Conservation (phyloP, 2,888 invertebrate genomes). For the Cartodere bifasciata region DNA sequence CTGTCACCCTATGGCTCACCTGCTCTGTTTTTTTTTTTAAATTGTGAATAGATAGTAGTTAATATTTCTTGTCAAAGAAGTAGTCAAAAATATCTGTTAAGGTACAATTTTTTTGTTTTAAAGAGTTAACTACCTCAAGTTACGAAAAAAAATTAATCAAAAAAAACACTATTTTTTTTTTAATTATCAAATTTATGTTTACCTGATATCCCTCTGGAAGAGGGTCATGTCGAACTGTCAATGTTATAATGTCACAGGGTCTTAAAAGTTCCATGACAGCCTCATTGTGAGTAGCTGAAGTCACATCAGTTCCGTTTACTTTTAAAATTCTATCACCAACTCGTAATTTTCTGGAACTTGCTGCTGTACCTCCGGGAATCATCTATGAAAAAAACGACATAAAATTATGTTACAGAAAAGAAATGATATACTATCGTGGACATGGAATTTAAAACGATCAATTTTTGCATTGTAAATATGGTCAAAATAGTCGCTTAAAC, state of each 20-base stretch:
- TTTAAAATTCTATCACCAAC: slow-evolving; percentile 91
- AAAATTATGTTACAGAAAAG: too few species aligned
- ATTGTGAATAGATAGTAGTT: too few species aligned
- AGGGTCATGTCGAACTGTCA: slow-evolving; percentile 87
- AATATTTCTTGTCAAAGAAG: too few species aligned
- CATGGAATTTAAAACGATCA: too few species aligned
- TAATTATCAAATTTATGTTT: too few species aligned
- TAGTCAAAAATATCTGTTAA: too few species aligned
- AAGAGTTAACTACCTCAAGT: background rate
- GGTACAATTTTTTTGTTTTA: background rate
- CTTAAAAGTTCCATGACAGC: slow-evolving; percentile 82
- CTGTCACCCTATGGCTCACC: too few species aligned
- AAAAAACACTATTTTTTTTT: too few species aligned
- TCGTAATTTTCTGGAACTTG: slow-evolving; percentile 73
- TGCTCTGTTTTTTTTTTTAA: too few species aligned
- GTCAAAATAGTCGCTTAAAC: too few species aligned
- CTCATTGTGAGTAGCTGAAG: slow-evolving; percentile 81
- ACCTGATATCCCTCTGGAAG: slow-evolving; percentile 88
- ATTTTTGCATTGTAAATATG: too few species aligned
- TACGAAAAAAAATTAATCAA: slow-evolving; percentile 1
- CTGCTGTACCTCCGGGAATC: slow-evolving; percentile 88
- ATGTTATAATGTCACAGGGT: slow-evolving; percentile 68
- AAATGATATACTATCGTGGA: too few species aligned
- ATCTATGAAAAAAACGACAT: slow-evolving; percentile 60
- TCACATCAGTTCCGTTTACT: slow-evolving; percentile 82